Evolutionary conservation across 1,140 invertebrate genomes (phyloP).

Genomic region (Macrocentrus cingulum): DNA sequence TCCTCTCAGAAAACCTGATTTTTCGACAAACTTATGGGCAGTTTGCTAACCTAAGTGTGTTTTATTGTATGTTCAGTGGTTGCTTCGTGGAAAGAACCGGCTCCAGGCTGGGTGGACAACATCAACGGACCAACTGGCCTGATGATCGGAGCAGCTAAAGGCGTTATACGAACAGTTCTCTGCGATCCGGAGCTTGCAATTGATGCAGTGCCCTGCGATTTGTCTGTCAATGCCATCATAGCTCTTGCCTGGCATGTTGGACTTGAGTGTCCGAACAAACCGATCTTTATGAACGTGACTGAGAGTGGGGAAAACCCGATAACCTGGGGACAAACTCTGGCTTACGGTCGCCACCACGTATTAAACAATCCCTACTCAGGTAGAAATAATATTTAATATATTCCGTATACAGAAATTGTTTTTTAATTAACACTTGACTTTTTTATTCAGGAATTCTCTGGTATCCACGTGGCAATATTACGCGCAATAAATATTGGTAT

Average conservation of each 20-base stretch:
- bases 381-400: constrained; percentile 22
- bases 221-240: constrained; percentile 68
- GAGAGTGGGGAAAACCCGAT: constrained; percentile 64
- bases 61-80: constrained; percentile 58
- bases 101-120: constrained; percentile 91
- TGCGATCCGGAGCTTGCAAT: constrained; percentile 55
- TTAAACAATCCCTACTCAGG: constrained; percentile 59
- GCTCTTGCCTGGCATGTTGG: constrained; percentile 61
- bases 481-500: constrained; percentile 69
- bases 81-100: constrained; percentile 70
- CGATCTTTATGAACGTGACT: constrained; percentile 63
- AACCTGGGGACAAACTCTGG: constrained; percentile 78
- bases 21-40: too few species aligned
- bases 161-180: constrained; percentile 74
- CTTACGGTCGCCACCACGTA: constrained; percentile 62
- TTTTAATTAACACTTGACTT: neutral
- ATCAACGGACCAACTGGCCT: constrained; percentile 88
- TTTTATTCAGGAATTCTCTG: constrained; percentile 37
- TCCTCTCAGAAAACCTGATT: too few species aligned
- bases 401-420: neutral
- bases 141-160: constrained; percentile 77
- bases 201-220: constrained; percentile 71
- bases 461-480: constrained; percentile 79
- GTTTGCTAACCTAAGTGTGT: neutral
- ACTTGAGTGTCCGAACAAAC: constrained; percentile 52